Evolutionary conservation across 2,113 vertebrate genomes (phyloP), one percentile per base, ranked within the genome.

Genomic region (Gulo gulo): DNA sequence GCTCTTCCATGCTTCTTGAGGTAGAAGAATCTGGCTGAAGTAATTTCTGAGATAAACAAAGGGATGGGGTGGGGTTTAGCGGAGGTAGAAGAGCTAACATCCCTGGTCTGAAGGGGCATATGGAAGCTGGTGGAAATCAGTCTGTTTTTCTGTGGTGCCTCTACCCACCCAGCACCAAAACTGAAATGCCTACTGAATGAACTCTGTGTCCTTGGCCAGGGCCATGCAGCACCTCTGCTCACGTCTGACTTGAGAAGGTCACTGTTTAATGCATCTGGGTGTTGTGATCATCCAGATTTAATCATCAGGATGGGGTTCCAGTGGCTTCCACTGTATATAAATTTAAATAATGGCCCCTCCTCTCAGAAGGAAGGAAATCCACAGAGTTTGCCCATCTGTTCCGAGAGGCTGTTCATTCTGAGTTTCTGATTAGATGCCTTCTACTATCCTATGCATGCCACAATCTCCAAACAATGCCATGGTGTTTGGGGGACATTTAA

Each of bases 281-380:
- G 52, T 67, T 88, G 74, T 47, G 96, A 96, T 94, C 89, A 95
- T 95, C 89, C 97, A 91, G 96, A 93, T 94, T 97, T 97, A 97
- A 97, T 97, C 94, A 96, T 78, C 92, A 74, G 95, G 34, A 96
- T 95, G 95, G 97, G 59, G 80, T 92, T 97, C 95, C 47, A 31
- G 96, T 71, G 89, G 97, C 96, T 95, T 92, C 93, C 11, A 81
- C 83, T 79, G 87, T 81, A 94, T 95, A 96, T 97, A 94, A 97
- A 98, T 97, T 96, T 98, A 96, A 97, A 97, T 96, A 95, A 97
- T 59, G 92, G 92, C 69, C 36, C 96, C 81, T 95, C 95, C 97
- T 88, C 86, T 88, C 87, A 31, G 0, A 96, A 63, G 95, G 94
- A 97, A 92, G 92, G 29, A 95, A 97, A 96, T 90, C 96, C 90